phyloP scores from a whole-genome alignment of 2,113 vertebrate species.

The Rhinopomastus cyanomelas region DNA sequence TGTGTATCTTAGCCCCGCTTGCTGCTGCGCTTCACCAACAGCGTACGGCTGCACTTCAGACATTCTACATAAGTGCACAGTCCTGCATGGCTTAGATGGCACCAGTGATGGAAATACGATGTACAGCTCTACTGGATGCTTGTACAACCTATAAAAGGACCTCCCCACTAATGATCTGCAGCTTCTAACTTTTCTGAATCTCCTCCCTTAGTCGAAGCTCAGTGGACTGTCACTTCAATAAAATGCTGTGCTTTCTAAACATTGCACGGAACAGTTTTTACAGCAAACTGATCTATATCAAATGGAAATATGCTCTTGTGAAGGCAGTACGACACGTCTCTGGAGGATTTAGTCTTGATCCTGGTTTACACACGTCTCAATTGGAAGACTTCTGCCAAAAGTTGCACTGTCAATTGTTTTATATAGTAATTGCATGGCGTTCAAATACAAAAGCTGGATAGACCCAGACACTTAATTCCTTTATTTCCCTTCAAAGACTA shows the following conservation, averaged over 20 bases:
- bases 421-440: neutral
- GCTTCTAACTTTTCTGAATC: neutral
- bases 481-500: neutral
- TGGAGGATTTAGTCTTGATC: neutral
- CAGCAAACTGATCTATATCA: neutral
- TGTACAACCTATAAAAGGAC: neutral
- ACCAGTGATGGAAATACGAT: neutral
- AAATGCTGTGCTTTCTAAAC: neutral
- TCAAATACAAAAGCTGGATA: neutral
- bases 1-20: fast-evolving
- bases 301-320: neutral
- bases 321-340: neutral
- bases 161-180: neutral
- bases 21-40: neutral
- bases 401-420: neutral
- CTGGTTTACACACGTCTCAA: neutral
- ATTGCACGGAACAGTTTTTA: neutral
- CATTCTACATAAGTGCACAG: neutral
- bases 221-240: neutral
- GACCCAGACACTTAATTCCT: neutral
- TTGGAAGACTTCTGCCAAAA: neutral
- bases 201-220: neutral
- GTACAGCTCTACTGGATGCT: neutral
- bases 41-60: neutral
- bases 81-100: neutral